phyloP scores from a whole-genome alignment of 2,888 invertebrate genomes.

The Lymantria monacha region DNA sequence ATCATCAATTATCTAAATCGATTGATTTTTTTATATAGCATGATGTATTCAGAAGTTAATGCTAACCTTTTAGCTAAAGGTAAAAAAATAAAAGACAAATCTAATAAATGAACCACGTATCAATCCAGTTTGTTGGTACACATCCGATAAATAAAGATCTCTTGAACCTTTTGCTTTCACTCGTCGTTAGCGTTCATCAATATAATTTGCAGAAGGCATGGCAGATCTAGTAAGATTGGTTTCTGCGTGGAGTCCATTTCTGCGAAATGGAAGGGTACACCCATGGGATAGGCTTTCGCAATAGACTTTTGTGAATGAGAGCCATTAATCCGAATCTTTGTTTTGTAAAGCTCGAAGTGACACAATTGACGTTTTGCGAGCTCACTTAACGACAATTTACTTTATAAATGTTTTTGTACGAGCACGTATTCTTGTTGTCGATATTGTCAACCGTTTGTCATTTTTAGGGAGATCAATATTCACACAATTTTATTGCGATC shows the following conservation, averaged over 20 bases:
- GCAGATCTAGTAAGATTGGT: conserved; percentile 59
- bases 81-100: conserved; percentile 76
- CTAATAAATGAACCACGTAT: conserved; percentile 75
- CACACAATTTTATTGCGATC: conserved; percentile 11
- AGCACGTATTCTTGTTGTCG: conserved; percentile 38
- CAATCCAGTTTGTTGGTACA: conserved; percentile 72
- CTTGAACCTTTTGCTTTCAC: conserved; percentile 40
- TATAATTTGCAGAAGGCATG: conserved; percentile 50
- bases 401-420: conserved; percentile 46
- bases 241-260: conserved; percentile 72
- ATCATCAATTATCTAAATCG: too few species aligned
- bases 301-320: conserved; percentile 76
- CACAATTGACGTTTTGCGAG: conserved; percentile 69
- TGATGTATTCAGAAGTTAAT: conserved; percentile 9
- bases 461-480: conserved; percentile 17
- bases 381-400: conserved; percentile 69
- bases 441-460: conserved; percentile 21
- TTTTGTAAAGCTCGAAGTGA: conserved; percentile 77
- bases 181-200: conserved; percentile 53
- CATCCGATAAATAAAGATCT: conserved; percentile 60
- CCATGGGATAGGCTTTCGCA: conserved; percentile 72
- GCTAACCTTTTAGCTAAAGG: conserved; percentile 71
- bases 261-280: conserved; percentile 76
- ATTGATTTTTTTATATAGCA: too few species aligned
- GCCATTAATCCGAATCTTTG: conserved; percentile 80